phyloP scores from a whole-genome alignment of 2,888 invertebrate genomes.

The Dynastes grantii region DNA sequence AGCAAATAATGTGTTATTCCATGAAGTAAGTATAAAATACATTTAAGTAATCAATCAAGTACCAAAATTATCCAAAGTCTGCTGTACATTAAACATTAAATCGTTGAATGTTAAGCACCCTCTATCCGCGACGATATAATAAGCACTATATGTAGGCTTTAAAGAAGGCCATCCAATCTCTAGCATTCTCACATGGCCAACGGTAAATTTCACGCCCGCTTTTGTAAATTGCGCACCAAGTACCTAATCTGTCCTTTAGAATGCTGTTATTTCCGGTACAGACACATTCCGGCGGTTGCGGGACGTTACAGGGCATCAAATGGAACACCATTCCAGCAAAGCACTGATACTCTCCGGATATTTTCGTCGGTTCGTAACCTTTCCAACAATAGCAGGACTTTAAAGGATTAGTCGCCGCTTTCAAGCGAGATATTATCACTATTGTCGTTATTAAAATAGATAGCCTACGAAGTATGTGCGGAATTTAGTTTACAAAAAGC shows the following conservation, averaged over 20 bases:
- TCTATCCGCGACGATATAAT: background rate
- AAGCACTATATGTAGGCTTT: constrained; percentile 47
- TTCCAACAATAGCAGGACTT: constrained; percentile 55
- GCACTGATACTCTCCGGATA: constrained; percentile 52
- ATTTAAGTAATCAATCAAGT: too few species aligned
- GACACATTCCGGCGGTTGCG: constrained; percentile 55
- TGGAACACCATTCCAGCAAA: constrained; percentile 52
- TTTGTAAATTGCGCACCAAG: constrained; percentile 65
- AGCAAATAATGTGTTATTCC: too few species aligned
- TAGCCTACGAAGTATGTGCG: constrained; percentile 19
- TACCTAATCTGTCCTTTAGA: constrained; percentile 64
- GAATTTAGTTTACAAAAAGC: background rate
- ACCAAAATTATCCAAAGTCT: too few species aligned
- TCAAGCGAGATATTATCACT: constrained; percentile 19
- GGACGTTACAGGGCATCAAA: constrained; percentile 55
- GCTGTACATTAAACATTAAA: too few species aligned
- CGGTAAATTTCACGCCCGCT: constrained; percentile 63
- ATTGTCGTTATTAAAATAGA: constrained; percentile 33
- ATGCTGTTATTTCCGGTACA: constrained; percentile 57
- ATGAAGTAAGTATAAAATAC: too few species aligned
- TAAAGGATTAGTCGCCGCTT: constrained; percentile 11
- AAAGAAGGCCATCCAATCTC: constrained; percentile 65
- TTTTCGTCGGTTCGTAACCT: constrained; percentile 52
- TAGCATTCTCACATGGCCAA: constrained; percentile 65
- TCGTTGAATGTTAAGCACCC: too few species aligned